Conservation (phyloP, 2,888 invertebrate genomes). For the Ormyrus labotus region DNA sequence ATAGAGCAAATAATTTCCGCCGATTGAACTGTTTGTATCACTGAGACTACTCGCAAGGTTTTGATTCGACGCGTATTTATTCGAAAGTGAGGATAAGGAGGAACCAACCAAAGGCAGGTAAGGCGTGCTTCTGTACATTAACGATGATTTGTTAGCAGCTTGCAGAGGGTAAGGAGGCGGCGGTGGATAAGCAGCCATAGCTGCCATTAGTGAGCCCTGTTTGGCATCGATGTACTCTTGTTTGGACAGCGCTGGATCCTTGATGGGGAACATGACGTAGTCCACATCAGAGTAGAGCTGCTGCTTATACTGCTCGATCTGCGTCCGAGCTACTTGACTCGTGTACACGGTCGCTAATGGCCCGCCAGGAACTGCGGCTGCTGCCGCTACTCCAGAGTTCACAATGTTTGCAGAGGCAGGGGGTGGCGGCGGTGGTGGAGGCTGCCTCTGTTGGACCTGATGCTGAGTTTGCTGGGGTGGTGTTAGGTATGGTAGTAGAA, state of each 20-base stretch:
- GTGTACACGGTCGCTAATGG: conserved; percentile 85
- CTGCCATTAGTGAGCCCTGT: conserved; percentile 84
- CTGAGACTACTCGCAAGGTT: conserved; percentile 77
- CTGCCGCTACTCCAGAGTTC: background rate
- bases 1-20: conserved; percentile 66
- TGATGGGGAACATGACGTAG: conserved; percentile 92
- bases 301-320: conserved; percentile 91
- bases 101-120: conserved; percentile 81
- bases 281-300: conserved; percentile 94
- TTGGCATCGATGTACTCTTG: conserved; percentile 95
- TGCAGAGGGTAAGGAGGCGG: conserved; percentile 77
- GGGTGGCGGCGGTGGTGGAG: conserved; percentile 83
- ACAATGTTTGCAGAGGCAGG: conserved; percentile 66
- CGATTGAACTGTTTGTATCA: conserved; percentile 66
- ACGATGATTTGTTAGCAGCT: conserved; percentile 79
- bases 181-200: conserved; percentile 78
- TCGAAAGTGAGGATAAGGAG: conserved; percentile 81
- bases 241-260: conserved; percentile 92
- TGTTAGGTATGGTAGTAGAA: conserved; percentile 76
- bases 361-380: conserved; percentile 80
- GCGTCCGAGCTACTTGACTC: conserved; percentile 83
- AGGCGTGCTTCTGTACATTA: conserved; percentile 89
- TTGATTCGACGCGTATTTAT: conserved; percentile 87
- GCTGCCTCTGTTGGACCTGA: conserved; percentile 79
- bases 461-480: conserved; percentile 85